Evolutionary conservation across 2,888 invertebrate species (phyloP), one percentile per base, ranked within the genome.

Genomic region (Watsonalla cultraria): DNA sequence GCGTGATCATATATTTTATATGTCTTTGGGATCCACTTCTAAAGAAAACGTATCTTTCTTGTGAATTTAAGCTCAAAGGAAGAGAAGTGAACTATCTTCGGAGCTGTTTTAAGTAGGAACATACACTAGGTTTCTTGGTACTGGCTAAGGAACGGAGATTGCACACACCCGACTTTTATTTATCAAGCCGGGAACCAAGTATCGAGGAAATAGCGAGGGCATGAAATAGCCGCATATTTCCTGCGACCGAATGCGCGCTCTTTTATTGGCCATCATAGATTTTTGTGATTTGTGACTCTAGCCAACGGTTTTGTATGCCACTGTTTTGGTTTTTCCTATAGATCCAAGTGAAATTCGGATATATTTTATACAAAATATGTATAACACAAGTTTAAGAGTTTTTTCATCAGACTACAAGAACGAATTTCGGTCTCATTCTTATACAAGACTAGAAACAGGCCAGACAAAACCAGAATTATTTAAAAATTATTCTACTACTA

Each of bases 171-270:
- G 11, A 42, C 7, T 9, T 42, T 42, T 42, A 42, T 42, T 42
- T 42, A 42, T 42, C 42, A 42, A 42, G 42, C 42, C 11, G 11
- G 42, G 37, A 49, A 49, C 35, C 39, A 49, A 37, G 37, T 49
- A 49, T 49, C 49, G 49, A 9, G 49, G 49, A 39, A 49, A 39
- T 49, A 37, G 49, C 49, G 49, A 37, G 37, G 49, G 49, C 15
- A 49, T 49, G 39, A 49, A 49, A 49, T 49, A 49, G 37, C 39
- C 49, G 49, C 37, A 39, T 49, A 49, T 49, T 49, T 49, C 49
- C 49, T 49, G 49, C 39, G 49, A 49, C 14, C 49, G 49, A 49
- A 49, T 49, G 49, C 49, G 35, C 49, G 49, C 49, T 49, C 49
- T 49, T 49, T 49, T 37, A 49, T 49, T 49, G 49, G 39, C 11